These are phyloP conservation scores for Emesis castigata DNA, from an alignment of 2,888 invertebrate genomes.

Conservation along the genomic window DNA sequence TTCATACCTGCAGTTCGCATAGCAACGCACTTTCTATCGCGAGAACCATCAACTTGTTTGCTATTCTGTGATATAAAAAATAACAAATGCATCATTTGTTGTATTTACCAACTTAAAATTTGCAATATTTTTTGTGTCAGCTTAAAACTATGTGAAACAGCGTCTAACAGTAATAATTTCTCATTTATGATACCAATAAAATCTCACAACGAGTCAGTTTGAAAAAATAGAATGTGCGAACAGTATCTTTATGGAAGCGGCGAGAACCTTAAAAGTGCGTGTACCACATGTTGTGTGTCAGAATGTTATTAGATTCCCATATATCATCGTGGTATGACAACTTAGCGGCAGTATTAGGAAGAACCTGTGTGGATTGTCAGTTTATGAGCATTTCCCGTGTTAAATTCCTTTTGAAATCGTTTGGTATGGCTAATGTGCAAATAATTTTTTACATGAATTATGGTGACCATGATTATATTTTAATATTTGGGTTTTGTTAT, in stretches of 20 bases:
- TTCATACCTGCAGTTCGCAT: too few relatives aligned
- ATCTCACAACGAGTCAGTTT: not conserved
- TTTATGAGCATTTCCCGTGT: not conserved
- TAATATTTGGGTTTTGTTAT: too few relatives aligned
- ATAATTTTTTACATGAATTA: too few relatives aligned
- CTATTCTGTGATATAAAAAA: too few relatives aligned
- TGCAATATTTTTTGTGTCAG: too few relatives aligned
- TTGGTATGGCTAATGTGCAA: too few relatives aligned
- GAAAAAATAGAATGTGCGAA: slow-evolving; percentile 2
- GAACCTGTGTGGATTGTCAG: not conserved
- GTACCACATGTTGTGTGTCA: not conserved
- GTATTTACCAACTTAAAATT: too few relatives aligned
- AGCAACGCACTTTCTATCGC: too few relatives aligned
- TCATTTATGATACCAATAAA: slow-evolving; percentile 8
- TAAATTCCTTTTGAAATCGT: not conserved
- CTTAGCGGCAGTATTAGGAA: not conserved
- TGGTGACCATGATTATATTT: too few relatives aligned
- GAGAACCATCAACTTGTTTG: too few relatives aligned
- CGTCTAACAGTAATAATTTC: not conserved
- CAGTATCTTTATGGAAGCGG: not conserved
- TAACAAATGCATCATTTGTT: too few relatives aligned
- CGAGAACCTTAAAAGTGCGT: not conserved
- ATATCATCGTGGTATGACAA: slow-evolving; percentile 3
- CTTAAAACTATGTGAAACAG: not conserved
- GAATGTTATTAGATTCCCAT: slow-evolving; percentile 6